Percentiles rank a stretch among this genome's conserved stretches.
Evolutionary conservation across 2,888 invertebrate species (phyloP).

Genomic region (Pseudococcus longispinus): DNA sequence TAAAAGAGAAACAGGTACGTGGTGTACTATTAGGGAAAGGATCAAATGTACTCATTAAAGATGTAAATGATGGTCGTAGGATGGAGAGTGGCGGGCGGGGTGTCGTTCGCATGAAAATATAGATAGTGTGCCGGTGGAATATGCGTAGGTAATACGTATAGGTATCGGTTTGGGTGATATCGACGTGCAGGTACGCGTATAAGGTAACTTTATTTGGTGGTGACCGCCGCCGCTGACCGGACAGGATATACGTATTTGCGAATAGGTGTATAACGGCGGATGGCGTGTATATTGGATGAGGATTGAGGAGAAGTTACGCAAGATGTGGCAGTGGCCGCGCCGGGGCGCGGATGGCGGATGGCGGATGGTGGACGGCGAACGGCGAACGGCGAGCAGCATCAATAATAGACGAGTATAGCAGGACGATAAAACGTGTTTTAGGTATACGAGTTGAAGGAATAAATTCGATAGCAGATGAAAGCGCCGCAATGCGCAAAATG

Average conservation of each 20-base stretch:
- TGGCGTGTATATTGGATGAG: background rate
- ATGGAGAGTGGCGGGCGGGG: background rate
- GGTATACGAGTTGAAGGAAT: background rate
- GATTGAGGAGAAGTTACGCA: background rate
- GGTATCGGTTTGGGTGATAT: background rate
- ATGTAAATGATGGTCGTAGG: background rate
- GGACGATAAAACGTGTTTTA: constrained; percentile 18
- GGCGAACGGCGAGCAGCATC: background rate
- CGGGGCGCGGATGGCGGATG: background rate
- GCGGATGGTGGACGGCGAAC: background rate
- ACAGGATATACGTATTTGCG: background rate
- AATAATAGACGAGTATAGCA: constrained; percentile 16
- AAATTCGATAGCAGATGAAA: constrained; percentile 43
- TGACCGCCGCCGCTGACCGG: background rate
- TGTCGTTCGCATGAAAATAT: background rate
- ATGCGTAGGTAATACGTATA: background rate
- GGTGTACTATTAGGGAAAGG: background rate
- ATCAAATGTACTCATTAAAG: background rate
- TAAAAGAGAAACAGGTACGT: background rate
- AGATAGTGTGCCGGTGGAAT: background rate
- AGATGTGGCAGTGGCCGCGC: background rate
- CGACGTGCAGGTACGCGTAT: background rate
- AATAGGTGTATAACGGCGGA: background rate
- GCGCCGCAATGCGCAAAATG: constrained; percentile 50
- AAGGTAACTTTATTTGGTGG: background rate